A percentile compares a stretch with the other conserved stretches of the same genome.
Evolutionary conservation across 23 tunicate species (phyloP).

Genomic region (Styela plicata): DNA sequence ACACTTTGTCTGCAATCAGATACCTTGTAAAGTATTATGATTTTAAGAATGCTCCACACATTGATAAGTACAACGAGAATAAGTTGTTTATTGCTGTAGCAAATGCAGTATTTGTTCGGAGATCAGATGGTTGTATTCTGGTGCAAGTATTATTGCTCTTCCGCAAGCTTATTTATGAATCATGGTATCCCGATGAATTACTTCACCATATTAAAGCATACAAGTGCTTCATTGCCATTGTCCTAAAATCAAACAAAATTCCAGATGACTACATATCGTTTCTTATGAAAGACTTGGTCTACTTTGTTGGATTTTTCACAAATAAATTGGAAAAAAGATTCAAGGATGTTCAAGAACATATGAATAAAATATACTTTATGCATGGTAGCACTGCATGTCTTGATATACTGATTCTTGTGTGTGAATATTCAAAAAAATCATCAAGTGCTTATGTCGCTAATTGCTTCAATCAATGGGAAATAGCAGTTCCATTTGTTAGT

Average conservation of each 20-base stretch:
- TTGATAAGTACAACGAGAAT: background rate
- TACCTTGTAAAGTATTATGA: background rate
- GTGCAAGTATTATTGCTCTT: background rate
- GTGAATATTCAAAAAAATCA: background rate
- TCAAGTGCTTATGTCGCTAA: background rate
- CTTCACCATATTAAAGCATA: background rate
- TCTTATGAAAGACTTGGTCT: conserved; percentile 4
- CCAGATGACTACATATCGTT: background rate
- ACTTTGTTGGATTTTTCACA: background rate
- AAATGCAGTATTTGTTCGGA: background rate
- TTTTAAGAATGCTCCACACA: background rate
- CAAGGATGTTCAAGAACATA: background rate
- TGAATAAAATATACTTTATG: background rate
- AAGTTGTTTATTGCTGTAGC: background rate
- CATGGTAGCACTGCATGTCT: background rate
- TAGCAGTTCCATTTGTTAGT: background rate
- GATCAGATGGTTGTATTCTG: background rate
- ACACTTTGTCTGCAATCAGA: background rate
- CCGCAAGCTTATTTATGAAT: background rate
- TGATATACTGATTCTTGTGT: background rate
- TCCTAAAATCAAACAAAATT: background rate
- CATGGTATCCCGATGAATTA: background rate
- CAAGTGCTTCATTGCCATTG: background rate
- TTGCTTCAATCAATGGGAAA: background rate
- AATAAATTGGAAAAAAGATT: background rate